Conservation (phyloP, 2,113 vertebrate species). For the Pithys albifrons region DNA sequence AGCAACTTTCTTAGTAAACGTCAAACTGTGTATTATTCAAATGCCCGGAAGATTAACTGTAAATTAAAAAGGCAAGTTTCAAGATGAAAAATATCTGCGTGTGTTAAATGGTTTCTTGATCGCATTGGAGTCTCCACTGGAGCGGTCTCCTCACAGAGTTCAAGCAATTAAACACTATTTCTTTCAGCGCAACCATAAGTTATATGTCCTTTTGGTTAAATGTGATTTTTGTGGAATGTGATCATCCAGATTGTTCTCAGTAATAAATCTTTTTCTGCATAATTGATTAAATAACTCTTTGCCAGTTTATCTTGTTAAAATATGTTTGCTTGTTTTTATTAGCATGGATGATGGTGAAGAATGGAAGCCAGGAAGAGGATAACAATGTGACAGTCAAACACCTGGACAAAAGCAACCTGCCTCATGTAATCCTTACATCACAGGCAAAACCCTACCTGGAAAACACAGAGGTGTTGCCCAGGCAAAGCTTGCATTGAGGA, state of each 20-base stretch:
- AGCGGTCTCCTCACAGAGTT: not conserved
- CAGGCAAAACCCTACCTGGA: not conserved
- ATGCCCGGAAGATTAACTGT: not conserved
- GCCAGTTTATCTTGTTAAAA: slow-evolving; percentile 41
- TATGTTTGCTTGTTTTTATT: not conserved
- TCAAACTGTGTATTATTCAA: not conserved
- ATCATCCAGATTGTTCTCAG: not conserved
- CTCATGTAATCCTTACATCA: not conserved
- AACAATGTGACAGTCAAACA: not conserved
- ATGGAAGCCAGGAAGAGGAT: not conserved
- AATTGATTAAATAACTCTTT: slow-evolving; percentile 61
- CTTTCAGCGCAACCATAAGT: not conserved
- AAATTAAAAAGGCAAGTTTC: not conserved
- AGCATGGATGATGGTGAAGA: not conserved
- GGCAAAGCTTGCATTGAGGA: not conserved
- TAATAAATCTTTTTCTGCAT: slow-evolving; percentile 30
- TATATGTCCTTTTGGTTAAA: not conserved
- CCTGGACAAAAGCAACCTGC: not conserved
- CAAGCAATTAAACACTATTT: slow-evolving; percentile 25
- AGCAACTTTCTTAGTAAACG: not conserved
- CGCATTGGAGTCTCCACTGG: not conserved
- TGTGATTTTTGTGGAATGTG: not conserved
- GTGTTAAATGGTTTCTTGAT: slow-evolving; percentile 21
- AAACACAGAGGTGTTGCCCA: not conserved
- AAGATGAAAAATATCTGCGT: not conserved